phyloP scores from a whole-genome alignment of 2,113 vertebrate genomes.

The Pristiophorus japonicus region DNA sequence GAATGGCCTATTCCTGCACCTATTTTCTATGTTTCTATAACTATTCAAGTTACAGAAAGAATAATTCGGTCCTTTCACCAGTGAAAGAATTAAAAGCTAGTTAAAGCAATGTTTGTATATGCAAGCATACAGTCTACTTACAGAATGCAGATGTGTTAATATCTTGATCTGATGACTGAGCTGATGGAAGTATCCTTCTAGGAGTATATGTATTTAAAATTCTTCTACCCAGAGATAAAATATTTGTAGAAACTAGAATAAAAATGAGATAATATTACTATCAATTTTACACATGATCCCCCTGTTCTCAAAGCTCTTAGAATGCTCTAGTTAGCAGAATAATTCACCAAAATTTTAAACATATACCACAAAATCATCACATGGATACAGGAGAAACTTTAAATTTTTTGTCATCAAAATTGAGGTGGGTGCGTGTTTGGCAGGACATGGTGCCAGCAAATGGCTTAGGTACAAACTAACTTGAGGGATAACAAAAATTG shows the following conservation, averaged over 20 bases:
- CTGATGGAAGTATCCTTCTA: slow-evolving; percentile 72
- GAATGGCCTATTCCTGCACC: too few species aligned
- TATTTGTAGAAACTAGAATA: slow-evolving; percentile 43
- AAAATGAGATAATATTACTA: slow-evolving; percentile 8
- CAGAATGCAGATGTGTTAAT: slow-evolving; percentile 48
- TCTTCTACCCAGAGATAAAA: slow-evolving; percentile 60
- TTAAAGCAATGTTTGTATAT: neutral
- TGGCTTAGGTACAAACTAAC: neutral
- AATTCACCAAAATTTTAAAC: neutral
- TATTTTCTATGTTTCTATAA: too few species aligned
- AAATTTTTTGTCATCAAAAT: neutral
- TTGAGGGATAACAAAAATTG: neutral
- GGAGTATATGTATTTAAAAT: slow-evolving; percentile 76
- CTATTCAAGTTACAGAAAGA: neutral
- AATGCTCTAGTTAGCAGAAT: neutral
- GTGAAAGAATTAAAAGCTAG: neutral
- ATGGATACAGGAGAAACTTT: neutral
- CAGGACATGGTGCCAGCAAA: neutral
- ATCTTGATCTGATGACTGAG: slow-evolving; percentile 51
- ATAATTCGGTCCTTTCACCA: neutral
- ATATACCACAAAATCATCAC: neutral
- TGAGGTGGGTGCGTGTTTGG: neutral
- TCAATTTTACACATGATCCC: too few species aligned
- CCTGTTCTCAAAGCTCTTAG: neutral
- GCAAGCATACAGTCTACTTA: slow-evolving; percentile 41